Evolutionary conservation across 2,888 invertebrate genomes (phyloP).

Genomic region (Caenorhabditis sp.): DNA sequence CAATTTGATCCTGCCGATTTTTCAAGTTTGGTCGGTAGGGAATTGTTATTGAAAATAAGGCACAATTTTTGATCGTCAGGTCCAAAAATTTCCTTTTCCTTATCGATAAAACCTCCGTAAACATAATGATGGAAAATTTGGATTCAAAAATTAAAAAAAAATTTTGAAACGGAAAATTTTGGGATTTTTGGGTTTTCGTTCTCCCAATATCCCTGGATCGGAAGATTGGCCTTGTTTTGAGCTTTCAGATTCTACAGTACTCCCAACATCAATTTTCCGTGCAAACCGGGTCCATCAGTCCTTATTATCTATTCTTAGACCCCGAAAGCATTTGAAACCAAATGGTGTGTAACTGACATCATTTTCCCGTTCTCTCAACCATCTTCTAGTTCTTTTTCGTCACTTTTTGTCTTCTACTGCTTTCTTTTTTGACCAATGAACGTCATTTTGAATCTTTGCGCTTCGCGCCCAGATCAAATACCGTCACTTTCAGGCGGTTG

Average conservation of each 20-base stretch:
- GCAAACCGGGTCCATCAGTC: not conserved
- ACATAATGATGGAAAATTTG: not conserved
- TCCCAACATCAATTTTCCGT: too few species aligned
- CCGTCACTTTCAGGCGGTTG: not conserved
- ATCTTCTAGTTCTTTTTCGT: slow-evolving; percentile 6
- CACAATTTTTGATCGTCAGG: too few species aligned
- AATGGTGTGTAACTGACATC: slow-evolving; percentile 5
- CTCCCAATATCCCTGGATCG: too few species aligned
- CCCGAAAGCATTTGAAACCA: not conserved
- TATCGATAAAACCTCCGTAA: too few species aligned
- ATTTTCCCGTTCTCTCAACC: too few species aligned
- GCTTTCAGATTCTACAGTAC: too few species aligned
- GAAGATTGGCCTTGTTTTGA: too few species aligned
- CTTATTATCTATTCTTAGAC: not conserved
- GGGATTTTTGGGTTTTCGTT: too few species aligned
- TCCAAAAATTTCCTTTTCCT: too few species aligned
- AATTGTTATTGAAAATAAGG: slow-evolving; percentile 13
- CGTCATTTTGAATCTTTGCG: slow-evolving; percentile 45
- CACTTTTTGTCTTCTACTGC: not conserved
- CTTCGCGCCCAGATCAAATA: slow-evolving; percentile 32
- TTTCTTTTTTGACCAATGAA: not conserved
- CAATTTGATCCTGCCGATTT: slow-evolving; percentile 29
- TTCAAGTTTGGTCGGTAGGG: not conserved
- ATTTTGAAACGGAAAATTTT: too few species aligned
- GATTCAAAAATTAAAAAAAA: not conserved